A percentile compares a stretch with the other conserved stretches of the same genome.
phyloP scores from a whole-genome alignment of 2,888 invertebrate genomes.

The Flabesymbios commensalis region DNA sequence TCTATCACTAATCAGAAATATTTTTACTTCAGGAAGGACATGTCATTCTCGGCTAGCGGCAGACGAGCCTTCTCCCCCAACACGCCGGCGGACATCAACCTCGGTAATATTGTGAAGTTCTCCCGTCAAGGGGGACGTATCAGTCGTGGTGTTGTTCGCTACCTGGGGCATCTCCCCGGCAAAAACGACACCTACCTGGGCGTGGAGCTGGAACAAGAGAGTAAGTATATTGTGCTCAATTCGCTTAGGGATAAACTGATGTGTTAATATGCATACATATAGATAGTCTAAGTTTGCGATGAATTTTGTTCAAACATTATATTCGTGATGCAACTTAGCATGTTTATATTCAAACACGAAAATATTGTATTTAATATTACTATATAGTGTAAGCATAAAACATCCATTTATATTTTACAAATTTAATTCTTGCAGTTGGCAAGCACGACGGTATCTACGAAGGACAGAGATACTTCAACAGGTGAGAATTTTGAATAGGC shows the following conservation, averaged over 20 bases:
- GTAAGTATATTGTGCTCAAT: slow-evolving; percentile 33
- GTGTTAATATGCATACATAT: not conserved
- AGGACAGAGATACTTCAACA: slow-evolving; percentile 56
- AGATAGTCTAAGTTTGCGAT: too few relatives aligned
- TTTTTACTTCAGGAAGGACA: too few relatives aligned
- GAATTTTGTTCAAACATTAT: not conserved
- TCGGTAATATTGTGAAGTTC: slow-evolving; percentile 59
- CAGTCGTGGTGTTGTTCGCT: slow-evolving; percentile 56
- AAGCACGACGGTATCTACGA: slow-evolving; percentile 61
- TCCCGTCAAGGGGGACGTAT: slow-evolving; percentile 58
- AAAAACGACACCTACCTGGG: slow-evolving; percentile 58
- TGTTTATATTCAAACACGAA: too few relatives aligned
- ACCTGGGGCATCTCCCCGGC: slow-evolving; percentile 58
- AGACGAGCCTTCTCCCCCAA: slow-evolving; percentile 58
- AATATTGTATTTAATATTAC: not conserved
- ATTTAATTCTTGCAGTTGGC: slow-evolving; percentile 56
- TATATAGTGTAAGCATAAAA: too few relatives aligned
- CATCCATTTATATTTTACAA: too few relatives aligned
- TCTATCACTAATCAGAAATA: too few relatives aligned
- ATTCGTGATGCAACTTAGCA: not conserved
- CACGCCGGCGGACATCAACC: slow-evolving; percentile 50
- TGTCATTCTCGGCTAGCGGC: slow-evolving; percentile 30
- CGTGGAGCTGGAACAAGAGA: slow-evolving; percentile 60
- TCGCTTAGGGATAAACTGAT: not conserved
- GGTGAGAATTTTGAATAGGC: too few relatives aligned